Evolutionary conservation across 2,113 vertebrate genomes (phyloP).

Genomic region (Ctenodactylus gundi): DNA sequence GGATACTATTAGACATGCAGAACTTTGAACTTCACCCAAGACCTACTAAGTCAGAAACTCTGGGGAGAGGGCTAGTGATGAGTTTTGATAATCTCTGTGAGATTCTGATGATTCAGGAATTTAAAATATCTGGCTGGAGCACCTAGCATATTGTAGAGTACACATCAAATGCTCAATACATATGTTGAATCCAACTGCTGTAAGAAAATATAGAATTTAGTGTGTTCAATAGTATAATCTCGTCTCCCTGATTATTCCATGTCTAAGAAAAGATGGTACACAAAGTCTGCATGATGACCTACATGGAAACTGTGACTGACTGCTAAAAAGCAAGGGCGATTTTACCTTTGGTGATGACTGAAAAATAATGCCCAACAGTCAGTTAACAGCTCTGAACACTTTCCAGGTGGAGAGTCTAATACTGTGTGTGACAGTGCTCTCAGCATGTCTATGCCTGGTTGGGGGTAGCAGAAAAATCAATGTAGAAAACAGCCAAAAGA

Average conservation of each 20-base stretch:
- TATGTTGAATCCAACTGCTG: background rate
- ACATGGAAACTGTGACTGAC: background rate
- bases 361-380: background rate
- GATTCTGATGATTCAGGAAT: background rate
- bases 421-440: background rate
- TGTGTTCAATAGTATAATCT: background rate
- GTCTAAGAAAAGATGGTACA: conserved; percentile 9
- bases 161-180: background rate
- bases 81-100: background rate
- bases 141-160: background rate
- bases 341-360: background rate
- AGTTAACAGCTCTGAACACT: background rate
- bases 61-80: background rate
- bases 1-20: conserved; percentile 4
- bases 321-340: background rate
- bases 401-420: background rate
- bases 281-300: background rate
- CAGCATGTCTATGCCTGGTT: background rate
- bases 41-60: conserved; percentile 19
- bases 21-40: background rate
- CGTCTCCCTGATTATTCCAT: background rate
- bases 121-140: background rate
- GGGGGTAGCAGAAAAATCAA: background rate
- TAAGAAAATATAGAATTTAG: conserved; percentile 37
- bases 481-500: background rate